Conservation (phyloP, 2,113 vertebrate species). For the Formicarius rufipectus region DNA sequence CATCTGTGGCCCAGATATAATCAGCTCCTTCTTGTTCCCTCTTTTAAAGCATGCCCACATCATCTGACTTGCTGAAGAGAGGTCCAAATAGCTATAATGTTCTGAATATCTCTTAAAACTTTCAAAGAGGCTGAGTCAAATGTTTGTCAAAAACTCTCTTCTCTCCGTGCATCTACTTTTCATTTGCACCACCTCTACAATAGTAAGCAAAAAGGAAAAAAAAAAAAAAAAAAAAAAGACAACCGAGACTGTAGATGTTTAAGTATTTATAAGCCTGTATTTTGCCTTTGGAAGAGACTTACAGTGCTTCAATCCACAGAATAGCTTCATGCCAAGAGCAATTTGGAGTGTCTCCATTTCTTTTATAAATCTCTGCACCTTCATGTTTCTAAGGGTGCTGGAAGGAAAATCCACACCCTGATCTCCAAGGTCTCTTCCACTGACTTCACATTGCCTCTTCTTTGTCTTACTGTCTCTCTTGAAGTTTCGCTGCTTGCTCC, state of each 20-base stretch:
- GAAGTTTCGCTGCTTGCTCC: background rate
- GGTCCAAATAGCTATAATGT: background rate
- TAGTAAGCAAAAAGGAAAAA: background rate
- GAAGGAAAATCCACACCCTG: background rate
- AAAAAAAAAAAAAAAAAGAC: no score
- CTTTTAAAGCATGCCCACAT: background rate
- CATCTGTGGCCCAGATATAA: constrained; percentile 12
- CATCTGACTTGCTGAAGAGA: background rate
- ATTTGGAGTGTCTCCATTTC: background rate
- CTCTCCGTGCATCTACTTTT: background rate
- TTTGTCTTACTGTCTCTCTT: background rate
- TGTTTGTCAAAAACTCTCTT: background rate
- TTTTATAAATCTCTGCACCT: background rate
- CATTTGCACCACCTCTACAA: background rate
- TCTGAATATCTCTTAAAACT: background rate
- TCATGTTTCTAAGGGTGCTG: background rate
- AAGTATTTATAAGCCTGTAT: background rate
- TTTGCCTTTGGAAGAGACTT: background rate
- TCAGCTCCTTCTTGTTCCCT: background rate
- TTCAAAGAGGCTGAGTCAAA: background rate
- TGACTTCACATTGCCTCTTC: background rate
- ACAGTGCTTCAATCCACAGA: background rate
- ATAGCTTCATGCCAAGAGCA: background rate
- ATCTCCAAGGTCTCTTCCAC: background rate
- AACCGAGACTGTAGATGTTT: background rate